These are phyloP conservation scores for Germaria angustata DNA, from an alignment of 2,888 invertebrate genomes.

Conservation along the genomic window DNA sequence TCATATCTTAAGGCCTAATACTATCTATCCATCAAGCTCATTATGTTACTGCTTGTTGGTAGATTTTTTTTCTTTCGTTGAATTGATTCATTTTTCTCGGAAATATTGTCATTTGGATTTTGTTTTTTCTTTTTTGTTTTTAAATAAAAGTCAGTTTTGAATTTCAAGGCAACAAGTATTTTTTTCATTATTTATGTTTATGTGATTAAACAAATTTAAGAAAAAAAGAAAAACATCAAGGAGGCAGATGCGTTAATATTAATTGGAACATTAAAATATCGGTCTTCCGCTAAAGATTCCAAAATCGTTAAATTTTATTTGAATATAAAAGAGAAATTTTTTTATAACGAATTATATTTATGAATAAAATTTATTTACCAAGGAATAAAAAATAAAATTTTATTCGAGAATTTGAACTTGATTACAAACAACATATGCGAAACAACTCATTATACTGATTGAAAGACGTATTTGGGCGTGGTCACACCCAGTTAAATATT, in stretches of 20 bases:
- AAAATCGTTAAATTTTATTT: slow-evolving; percentile 40
- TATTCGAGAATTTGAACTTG: slow-evolving; percentile 7
- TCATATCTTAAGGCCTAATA: slow-evolving; percentile 40
- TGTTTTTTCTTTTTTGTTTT: neutral
- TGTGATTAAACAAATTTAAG: neutral
- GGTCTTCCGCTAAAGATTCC: slow-evolving; percentile 1
- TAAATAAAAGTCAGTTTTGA: slow-evolving; percentile 56
- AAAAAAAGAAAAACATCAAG: slow-evolving; percentile 47
- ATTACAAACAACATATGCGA: neutral
- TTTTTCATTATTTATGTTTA: slow-evolving; percentile 33
- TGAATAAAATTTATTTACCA: neutral
- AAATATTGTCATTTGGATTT: slow-evolving; percentile 53
- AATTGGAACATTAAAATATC: slow-evolving; percentile 61
- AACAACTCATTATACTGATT: neutral
- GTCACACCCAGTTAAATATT: too few relatives aligned
- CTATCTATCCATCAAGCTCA: slow-evolving; percentile 48
- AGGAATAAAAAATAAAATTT: neutral
- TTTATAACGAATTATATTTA: slow-evolving; percentile 19
- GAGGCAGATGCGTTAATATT: slow-evolving; percentile 50
- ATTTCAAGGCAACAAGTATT: slow-evolving; percentile 64
- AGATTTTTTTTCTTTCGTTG: neutral
- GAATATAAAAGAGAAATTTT: slow-evolving; percentile 57
- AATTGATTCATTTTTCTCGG: slow-evolving; percentile 63
- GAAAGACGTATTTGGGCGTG: too few relatives aligned
- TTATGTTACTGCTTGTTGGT: slow-evolving; percentile 21